A percentile compares a stretch with the other conserved stretches of the same genome.
Evolutionary conservation across 2,888 invertebrate genomes (phyloP).

Genomic region (Rhaphigaster nebulosa): DNA sequence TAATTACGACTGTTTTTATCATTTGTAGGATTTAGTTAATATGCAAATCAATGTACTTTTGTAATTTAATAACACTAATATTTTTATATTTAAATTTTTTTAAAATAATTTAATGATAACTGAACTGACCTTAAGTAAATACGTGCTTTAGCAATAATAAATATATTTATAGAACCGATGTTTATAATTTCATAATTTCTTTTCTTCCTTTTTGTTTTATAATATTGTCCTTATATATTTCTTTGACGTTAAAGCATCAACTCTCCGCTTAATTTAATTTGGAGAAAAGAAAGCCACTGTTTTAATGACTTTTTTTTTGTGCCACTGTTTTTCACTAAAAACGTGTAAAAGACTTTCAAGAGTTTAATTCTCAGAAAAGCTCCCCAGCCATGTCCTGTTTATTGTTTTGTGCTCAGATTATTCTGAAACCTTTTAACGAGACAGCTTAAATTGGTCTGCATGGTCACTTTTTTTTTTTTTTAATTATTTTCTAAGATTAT

Average conservation of each 20-base stretch:
- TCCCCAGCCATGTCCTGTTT: background rate
- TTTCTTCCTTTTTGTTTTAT: background rate
- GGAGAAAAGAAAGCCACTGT: background rate
- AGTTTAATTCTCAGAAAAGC: background rate
- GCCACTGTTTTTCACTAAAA: background rate
- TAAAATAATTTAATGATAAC: too few species aligned
- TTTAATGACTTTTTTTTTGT: background rate
- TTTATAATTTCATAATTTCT: too few species aligned
- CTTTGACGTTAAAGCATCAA: background rate
- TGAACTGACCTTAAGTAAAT: too few species aligned
- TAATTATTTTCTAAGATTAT: background rate
- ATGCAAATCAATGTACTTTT: too few species aligned
- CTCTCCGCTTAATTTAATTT: background rate
- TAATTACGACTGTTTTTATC: too few species aligned
- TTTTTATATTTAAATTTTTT: too few species aligned
- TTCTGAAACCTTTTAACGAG: background rate
- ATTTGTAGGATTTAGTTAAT: too few species aligned
- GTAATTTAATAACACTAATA: too few species aligned
- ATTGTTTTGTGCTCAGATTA: background rate
- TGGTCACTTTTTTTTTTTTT: background rate
- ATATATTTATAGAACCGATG: too few species aligned
- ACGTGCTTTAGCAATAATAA: too few species aligned
- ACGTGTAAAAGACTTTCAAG: background rate
- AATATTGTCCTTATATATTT: background rate
- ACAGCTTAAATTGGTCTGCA: background rate